phyloP scores from a whole-genome alignment of 2,113 vertebrate genomes.

The Marmota monax region DNA sequence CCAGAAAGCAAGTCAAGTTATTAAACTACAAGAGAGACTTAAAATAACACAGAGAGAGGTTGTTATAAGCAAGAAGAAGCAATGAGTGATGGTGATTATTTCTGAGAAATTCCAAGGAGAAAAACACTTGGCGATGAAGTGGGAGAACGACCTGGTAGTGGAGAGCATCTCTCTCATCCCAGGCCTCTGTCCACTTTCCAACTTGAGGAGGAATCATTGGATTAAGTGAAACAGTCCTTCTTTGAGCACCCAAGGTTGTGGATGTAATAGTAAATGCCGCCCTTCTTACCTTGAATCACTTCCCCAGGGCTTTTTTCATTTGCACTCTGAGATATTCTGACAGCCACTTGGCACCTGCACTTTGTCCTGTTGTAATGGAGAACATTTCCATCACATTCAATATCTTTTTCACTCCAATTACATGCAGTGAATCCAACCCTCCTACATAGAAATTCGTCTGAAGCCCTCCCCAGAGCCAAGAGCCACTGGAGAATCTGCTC shows the following conservation, averaged over 20 bases:
- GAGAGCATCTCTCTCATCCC: neutral
- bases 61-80: slow-evolving; percentile 42
- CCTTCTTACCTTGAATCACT: slow-evolving; percentile 53
- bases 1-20: neutral
- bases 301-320: slow-evolving; percentile 67
- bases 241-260: slow-evolving; percentile 17
- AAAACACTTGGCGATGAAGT: neutral
- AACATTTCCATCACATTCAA: slow-evolving; percentile 60
- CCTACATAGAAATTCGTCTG: slow-evolving; percentile 8
- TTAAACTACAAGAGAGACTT: neutral
- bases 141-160: neutral
- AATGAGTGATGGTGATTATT: neutral
- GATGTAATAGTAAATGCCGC: slow-evolving; percentile 31
- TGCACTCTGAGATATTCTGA: slow-evolving; percentile 51
- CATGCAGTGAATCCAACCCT: slow-evolving; percentile 55
- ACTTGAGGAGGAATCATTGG: neutral
- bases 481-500: slow-evolving; percentile 14
- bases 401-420: slow-evolving; percentile 67
- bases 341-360: slow-evolving; percentile 66
- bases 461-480: slow-evolving; percentile 50
- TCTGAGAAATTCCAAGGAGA: slow-evolving; percentile 39
- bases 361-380: slow-evolving; percentile 51
- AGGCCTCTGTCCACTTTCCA: neutral
- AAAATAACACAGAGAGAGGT: neutral
- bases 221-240: neutral